Evolutionary conservation across 2,797 vertebrate genomes (phyloP).

Genomic region (Cossypha niveicapilla): DNA sequence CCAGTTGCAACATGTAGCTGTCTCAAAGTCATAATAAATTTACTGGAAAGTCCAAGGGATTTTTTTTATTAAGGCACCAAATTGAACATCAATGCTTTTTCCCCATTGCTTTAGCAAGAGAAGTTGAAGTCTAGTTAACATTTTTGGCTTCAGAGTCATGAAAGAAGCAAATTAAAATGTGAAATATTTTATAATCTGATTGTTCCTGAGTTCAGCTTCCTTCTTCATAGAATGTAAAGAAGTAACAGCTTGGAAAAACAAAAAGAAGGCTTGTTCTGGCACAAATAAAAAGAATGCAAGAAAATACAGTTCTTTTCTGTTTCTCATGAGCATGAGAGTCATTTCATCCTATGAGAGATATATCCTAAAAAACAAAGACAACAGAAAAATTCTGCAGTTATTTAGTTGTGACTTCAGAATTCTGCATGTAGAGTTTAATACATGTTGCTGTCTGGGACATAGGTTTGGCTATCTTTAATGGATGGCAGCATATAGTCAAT

Average conservation of each 20-base stretch:
- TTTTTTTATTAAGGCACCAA: neutral
- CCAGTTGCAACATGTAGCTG: neutral
- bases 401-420: neutral
- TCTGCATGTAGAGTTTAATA: neutral
- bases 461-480: neutral
- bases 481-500: no score
- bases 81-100: neutral
- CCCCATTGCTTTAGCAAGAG: neutral
- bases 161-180: neutral
- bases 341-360: neutral
- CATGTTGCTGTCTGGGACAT: neutral
- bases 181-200: neutral
- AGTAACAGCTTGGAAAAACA: neutral
- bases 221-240: neutral
- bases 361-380: neutral
- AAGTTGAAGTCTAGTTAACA: neutral
- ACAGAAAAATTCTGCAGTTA: neutral
- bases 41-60: rapidly evolving
- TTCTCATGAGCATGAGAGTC: neutral
- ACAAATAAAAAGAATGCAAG: neutral
- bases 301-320: neutral
- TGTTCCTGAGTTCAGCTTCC: neutral
- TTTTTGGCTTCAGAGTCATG: neutral
- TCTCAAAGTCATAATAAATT: neutral
- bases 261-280: neutral